Percentiles rank a stretch among this genome's conserved stretches.
Conservation (phyloP, 30 jellyfish, hydroid and myxozoan species). For the Chrysaora quinquecirrha region DNA sequence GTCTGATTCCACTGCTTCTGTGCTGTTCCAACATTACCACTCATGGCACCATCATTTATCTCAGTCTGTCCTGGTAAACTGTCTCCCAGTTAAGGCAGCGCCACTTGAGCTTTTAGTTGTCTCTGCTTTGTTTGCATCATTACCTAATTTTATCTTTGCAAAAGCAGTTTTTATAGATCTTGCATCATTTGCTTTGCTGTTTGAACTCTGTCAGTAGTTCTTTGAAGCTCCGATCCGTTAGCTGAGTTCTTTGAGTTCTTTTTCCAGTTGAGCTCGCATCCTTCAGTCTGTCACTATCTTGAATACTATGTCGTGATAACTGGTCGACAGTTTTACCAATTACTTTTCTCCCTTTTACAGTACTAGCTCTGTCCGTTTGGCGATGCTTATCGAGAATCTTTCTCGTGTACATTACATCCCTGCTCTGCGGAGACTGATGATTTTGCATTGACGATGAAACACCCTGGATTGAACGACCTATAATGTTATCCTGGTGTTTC, state of each 20-base stretch:
- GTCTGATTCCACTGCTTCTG: too few relatives aligned
- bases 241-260: background rate
- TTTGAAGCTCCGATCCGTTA: too few relatives aligned
- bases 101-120: too few relatives aligned
- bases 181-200: too few relatives aligned
- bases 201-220: too few relatives aligned
- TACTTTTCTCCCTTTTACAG: background rate
- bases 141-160: too few relatives aligned
- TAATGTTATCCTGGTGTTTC: constrained; percentile 4
- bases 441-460: background rate
- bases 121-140: too few relatives aligned
- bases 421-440: constrained; percentile 41
- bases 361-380: background rate
- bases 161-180: too few relatives aligned
- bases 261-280: background rate
- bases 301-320: background rate
- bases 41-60: too few relatives aligned
- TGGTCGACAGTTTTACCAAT: background rate
- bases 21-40: too few relatives aligned
- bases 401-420: constrained; percentile 34
- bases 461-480: constrained; percentile 59
- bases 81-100: too few relatives aligned
- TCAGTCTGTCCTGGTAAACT: too few relatives aligned
- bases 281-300: background rate
- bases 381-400: constrained; percentile 49